These are phyloP conservation scores for Actinia tenebrosa DNA, from an alignment of 64 coral and sea anemone genomes.

Conservation along the genomic window DNA sequence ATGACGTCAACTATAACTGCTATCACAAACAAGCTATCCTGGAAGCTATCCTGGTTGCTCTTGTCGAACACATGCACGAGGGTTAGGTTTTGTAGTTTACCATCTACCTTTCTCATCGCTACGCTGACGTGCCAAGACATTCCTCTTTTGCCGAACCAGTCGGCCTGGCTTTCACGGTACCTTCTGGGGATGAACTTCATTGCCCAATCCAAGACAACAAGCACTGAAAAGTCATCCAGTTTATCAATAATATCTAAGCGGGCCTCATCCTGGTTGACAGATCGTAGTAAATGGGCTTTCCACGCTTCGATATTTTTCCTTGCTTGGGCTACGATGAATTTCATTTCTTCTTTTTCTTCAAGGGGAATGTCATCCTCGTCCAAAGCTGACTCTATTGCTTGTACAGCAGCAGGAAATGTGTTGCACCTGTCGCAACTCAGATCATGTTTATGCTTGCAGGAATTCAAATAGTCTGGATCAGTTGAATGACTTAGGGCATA, in stretches of 20 bases:
- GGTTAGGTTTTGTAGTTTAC: not conserved
- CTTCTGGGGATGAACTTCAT: no score
- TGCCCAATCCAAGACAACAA: no score
- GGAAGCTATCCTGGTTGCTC: no score
- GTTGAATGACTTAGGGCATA: conserved; percentile 28
- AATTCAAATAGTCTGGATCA: conserved; percentile 5
- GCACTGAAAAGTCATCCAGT: no score
- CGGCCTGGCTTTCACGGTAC: no score
- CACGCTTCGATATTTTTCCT: conserved; percentile 30
- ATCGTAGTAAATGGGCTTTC: conserved; percentile 31
- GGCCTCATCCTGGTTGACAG: conserved; percentile 8
- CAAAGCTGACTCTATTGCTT: conserved; percentile 11
- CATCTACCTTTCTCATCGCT: not conserved
- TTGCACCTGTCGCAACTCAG: conserved; percentile 11
- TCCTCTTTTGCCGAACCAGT: no score
- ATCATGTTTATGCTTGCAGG: conserved; percentile 28
- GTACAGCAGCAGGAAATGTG: conserved; percentile 21
- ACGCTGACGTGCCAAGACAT: conserved; percentile 8
- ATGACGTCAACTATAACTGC: no score
- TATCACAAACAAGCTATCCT: conserved; percentile 4
- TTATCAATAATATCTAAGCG: conserved; percentile 13
- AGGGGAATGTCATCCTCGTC: conserved; percentile 20
- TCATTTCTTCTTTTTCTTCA: conserved; percentile 46
- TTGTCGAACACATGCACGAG: conserved; percentile 1
- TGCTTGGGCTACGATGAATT: conserved; percentile 22